Base-by-base conservation (phyloP, 2,113 vertebrate species). In the Zosterops pallidus region DNA sequence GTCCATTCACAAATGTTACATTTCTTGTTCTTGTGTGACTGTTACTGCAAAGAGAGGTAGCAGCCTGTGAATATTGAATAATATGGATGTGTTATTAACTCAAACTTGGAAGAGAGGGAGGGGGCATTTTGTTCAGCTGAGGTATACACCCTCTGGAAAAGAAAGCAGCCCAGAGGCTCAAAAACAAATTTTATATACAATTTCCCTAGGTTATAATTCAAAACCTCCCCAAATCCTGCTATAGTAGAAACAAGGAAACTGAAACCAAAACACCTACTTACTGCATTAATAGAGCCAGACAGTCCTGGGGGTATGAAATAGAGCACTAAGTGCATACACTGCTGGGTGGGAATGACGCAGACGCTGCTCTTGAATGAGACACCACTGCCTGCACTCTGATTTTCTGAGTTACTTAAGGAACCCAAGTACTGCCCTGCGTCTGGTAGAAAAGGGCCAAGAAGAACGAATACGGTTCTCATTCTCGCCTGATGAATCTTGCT, bases 271-370 rank as follows among this genome's bases (percentile, higher is more conserved):
- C 29, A 25, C 71, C 76, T 59, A 49, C 46, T 50, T 83, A 35
- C 11, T 74, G 35, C 2, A 8, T 84, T 89, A 83, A 47, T 35
- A 12, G 3, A 15, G 33, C 60, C 68, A 63, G 44, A 67, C 14
- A 35, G 39, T 85, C 83, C 78, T 64, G 47, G 41, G 83, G 74
- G 7, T 46, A 65, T 50, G 78, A 39, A 81, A 75, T 15, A 69
- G 75, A 67, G 84, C n/a, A 12, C 15, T 0, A 8, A 41, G 23
- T 46, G 49, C 1, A 1, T 11, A 3, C 3, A 9, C 22, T 78
- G 28, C 64, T 56, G 68, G 29, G 25, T 74, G 56, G 47, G 56
- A 33, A 39, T 68, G 60, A 71, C 0, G 4, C 64, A 74, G 52
- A 52, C 2, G 2, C 39, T 50, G 46, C 50, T 68, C 26, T 39